Evolutionary conservation across 2,888 invertebrate species (phyloP), one percentile per base, ranked within the genome.

Genomic region (Drosophila falleni): DNA sequence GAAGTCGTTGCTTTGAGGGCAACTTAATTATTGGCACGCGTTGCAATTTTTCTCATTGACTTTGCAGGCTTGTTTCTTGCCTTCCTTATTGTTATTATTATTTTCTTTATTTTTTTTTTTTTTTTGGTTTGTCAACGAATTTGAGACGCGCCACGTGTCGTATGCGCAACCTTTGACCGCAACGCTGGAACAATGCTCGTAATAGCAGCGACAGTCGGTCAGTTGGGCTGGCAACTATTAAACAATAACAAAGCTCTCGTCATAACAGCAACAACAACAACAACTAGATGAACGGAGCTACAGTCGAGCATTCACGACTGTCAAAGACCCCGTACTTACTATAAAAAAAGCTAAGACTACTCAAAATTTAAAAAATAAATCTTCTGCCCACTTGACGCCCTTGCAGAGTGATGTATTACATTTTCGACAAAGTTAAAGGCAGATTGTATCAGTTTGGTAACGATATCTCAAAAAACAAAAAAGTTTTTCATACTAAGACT

Each of bases 21-120:
- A 84, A 77, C 86, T 89, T 90, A 91, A 91, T 91, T 90, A 90
- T 90, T 89, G 91, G 87, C 90, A 91, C 91, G 90, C 90, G 89
- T 75, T 87, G 82, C 87, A 81, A 78, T 84, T 88, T 89, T 87
- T 73, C 86, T 68, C 87, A 76, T 88, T 83, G 83, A 83, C 77
- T 87, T 71, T 60, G 53, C 41, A 47, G 49, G 69, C 68, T 50
- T 50, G 53, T 46, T 49, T 9, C 16, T 16, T 31, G 41, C 29
- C 29, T 10, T 19, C 5, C 16, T 23, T 33, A 11, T 55, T n/a
- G 29, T 42, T 19, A 13, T 35, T 11, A n/a, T 55, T 5, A 23
- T 11, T 11, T 5, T 11, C 9, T 5, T 29, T 44, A 15, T 46
- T n/a, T 46, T 41, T 13, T 19, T 33, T 31, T 37, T 50, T 37